These are phyloP conservation scores for Drosophila eohydei DNA, from an alignment of 2,888 invertebrate genomes.

Conservation along the genomic window DNA sequence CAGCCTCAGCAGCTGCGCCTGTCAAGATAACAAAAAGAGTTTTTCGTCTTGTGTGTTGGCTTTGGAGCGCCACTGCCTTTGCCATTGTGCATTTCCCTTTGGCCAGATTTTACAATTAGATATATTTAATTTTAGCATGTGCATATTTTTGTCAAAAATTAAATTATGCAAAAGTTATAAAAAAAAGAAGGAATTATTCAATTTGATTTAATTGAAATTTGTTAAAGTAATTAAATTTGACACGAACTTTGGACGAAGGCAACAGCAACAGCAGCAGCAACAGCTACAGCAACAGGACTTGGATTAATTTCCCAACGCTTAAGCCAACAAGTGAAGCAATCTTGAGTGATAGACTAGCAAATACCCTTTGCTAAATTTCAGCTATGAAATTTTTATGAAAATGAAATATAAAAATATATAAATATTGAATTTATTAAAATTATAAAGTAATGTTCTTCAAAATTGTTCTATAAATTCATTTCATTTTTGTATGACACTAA, in stretches of 20 bases:
- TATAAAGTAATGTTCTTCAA: too few species aligned
- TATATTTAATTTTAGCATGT: slow-evolving; percentile 35
- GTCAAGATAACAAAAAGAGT: slow-evolving; percentile 73
- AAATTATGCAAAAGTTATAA: slow-evolving; percentile 61
- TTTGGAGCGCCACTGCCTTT: slow-evolving; percentile 9
- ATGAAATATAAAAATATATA: too few species aligned
- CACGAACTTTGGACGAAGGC: slow-evolving; percentile 26
- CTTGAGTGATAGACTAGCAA: not conserved
- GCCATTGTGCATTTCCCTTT: slow-evolving; percentile 56
- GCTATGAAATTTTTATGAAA: not conserved
- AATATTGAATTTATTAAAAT: too few species aligned
- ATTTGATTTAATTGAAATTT: slow-evolving; percentile 55
- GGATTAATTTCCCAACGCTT: slow-evolving; percentile 53
- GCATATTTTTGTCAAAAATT: slow-evolving; percentile 20
- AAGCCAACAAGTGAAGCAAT: slow-evolving; percentile 49
- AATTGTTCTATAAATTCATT: too few species aligned
- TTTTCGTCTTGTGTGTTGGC: slow-evolving; percentile 38
- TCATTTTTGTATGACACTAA: too few species aligned
- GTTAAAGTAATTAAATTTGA: slow-evolving; percentile 63
- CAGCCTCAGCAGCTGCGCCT: slow-evolving; percentile 63
- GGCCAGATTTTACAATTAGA: slow-evolving; percentile 59
- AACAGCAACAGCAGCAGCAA: not conserved
- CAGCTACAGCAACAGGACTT: slow-evolving; percentile 2
- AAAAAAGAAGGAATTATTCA: slow-evolving; percentile 16
- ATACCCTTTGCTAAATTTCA: not conserved